These are phyloP conservation scores for Acleris literana DNA, from an alignment of 2,888 invertebrate species.

Conservation along the genomic window DNA sequence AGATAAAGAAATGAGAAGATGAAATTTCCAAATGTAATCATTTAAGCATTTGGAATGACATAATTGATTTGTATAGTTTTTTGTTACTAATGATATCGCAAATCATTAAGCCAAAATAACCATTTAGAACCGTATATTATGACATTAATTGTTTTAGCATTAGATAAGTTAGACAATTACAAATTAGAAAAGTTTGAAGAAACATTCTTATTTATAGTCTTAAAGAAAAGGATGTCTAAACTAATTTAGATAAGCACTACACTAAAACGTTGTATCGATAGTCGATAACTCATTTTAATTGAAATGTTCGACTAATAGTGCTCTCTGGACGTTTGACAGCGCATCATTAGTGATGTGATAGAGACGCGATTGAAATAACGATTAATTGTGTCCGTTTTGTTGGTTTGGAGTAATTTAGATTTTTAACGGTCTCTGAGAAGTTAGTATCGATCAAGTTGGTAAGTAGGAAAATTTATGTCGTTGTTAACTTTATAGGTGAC, in stretches of 20 bases:
- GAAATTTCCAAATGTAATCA: constrained; percentile 27
- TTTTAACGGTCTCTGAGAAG: constrained; percentile 23
- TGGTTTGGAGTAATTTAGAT: constrained; percentile 37
- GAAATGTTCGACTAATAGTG: constrained; percentile 74
- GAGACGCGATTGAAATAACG: constrained; percentile 58
- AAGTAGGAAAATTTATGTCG: too few relatives aligned
- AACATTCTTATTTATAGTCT: constrained; percentile 12
- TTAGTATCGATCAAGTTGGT: background rate
- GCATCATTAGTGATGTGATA: constrained; percentile 67
- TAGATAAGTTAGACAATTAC: constrained; percentile 18
- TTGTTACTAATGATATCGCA: constrained; percentile 7
- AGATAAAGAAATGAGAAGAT: constrained; percentile 36
- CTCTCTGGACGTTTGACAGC: constrained; percentile 75
- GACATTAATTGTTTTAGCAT: background rate
- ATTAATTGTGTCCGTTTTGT: constrained; percentile 53
- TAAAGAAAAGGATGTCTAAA: constrained; percentile 35
- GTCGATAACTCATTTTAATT: constrained; percentile 77
- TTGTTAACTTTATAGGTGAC: too few relatives aligned
- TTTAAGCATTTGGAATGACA: constrained; percentile 29
- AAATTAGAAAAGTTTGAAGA: constrained; percentile 4
- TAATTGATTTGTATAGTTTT: constrained; percentile 29
- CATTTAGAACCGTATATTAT: too few relatives aligned
- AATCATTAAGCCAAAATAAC: background rate
- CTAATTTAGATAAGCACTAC: constrained; percentile 40
- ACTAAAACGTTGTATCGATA: constrained; percentile 55